Evolutionary conservation across 2,797 vertebrate species (phyloP), one percentile per base, ranked within the genome.

Genomic region (Falco concolor): DNA sequence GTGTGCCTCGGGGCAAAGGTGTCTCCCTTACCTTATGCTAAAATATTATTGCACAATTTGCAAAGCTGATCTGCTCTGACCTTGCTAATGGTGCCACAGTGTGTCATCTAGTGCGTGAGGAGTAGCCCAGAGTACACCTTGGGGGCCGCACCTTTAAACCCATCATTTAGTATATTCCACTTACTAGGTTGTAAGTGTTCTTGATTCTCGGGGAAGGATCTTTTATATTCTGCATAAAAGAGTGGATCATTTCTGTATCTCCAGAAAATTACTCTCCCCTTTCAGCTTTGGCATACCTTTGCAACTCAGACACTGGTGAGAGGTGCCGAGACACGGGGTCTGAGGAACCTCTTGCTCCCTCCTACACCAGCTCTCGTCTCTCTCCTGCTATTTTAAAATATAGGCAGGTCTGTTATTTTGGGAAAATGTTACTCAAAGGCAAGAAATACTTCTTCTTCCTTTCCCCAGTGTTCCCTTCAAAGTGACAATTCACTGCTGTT

Each of bases 31-130:
- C 54, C 28, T 36, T 59, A 28, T 14, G 44, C 82, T 84, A 5
- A 84, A 53, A 40, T 22, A 19, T 40, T 85, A 6, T 91, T 93
- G 76, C 88, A 38, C 86, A 87, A 52, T 72, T 78, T 38, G 12
- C 54, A 49, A 64, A 54, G 61, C 34, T 87, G 23, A 87, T 59
- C 60, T 0, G 0, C 70, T 93, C 68, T 89, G 61, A 84, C 47
- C 70, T 87, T 0, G 0, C 32, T 45, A 4, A 2, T 18, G 25
- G 36, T 70, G 57, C 84, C 28, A 14, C 2, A 5, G 21, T 40
- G 30, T 85, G 81, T 84, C 65, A 30, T 34, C 63, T 25, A 2
- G 20, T 8, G 7, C 1, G 0, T 30, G 60, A 76, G 53, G 32
- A 80, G 56, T 28, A 63, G 78, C 74, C 68, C 81, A 67, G 70